A percentile compares a stretch with the other conserved stretches of the same genome.
Evolutionary conservation across 2,113 vertebrate genomes (phyloP).

Genomic region (Hippopotamus amphibius): DNA sequence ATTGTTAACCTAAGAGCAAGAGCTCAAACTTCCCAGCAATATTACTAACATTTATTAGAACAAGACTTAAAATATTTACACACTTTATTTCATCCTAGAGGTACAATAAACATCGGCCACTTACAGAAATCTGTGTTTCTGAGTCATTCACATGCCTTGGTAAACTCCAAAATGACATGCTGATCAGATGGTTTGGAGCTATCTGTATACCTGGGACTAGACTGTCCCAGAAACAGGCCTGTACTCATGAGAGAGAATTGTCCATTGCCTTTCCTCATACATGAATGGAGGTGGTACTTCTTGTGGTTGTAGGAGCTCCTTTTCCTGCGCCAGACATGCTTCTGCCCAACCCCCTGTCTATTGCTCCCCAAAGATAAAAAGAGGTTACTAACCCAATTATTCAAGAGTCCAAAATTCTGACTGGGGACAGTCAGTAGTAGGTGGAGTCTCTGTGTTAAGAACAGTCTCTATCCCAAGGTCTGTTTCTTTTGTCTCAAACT

Average conservation of each 20-base stretch:
- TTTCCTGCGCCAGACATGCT: neutral
- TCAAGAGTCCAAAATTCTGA: neutral
- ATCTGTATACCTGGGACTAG: neutral
- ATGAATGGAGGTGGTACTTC: neutral
- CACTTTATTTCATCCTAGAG: neutral
- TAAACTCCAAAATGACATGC: neutral
- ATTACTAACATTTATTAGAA: conserved; percentile 53
- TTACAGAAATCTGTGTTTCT: neutral
- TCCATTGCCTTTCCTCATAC: neutral
- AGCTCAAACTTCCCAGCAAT: conserved; percentile 28
- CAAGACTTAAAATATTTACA: conserved; percentile 58
- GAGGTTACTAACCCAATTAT: neutral
- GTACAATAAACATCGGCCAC: conserved; percentile 38
- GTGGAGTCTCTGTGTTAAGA: neutral
- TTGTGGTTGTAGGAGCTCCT: neutral
- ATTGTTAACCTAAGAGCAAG: conserved; percentile 56
- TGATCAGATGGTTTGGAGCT: neutral
- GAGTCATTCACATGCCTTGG: neutral
- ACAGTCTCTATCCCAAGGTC: neutral
- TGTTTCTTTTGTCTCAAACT: neutral
- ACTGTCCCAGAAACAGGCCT: neutral
- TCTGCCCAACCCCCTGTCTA: neutral
- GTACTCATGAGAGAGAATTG: neutral
- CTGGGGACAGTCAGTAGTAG: neutral
- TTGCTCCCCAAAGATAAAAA: neutral